Evolutionary conservation across 1,140 invertebrate species (phyloP), one percentile per base, ranked within the genome.

Genomic region (Drosophila kohkoa): DNA sequence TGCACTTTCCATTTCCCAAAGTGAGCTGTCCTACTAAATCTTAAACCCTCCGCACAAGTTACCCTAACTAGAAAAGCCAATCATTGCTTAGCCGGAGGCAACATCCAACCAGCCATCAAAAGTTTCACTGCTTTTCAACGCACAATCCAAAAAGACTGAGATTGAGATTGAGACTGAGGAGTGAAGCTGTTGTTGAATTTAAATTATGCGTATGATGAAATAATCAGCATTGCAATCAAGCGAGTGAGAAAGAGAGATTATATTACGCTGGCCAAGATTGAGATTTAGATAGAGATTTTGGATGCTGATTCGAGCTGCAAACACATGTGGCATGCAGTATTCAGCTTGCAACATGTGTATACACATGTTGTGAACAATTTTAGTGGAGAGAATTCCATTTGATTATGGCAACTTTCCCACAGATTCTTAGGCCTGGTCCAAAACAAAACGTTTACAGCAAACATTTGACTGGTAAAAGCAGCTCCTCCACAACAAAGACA

Each of bases 171-270:
- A 38, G 35, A 38, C 28, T 54, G 11, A 32, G 25, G 35, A 38
- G 30, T 62, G 16, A 54, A 63, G 74, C 60, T 76, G 81, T 67
- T 89, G 85, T 85, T 83, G 54, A 78, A 76, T 76, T 89, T 85
- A 89, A 88, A 85, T 88, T 88, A 87, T 87, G 83, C 83, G 75
- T 75, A 72, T 85, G 85, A 88, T 80, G 83, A 88, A 88, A 88
- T 79, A 88, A 88, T 88, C 85, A 89, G 75, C 71, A 83, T 46
- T 89, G 85, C 86, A 88, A 88, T 88, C 85, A 89, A 81, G 85
- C 25, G 64, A 78, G 70, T 72, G 67, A 58, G 35, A 68, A 35
- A 52, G 54, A 30, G 32, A 86, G 80, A 79, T 87, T 80, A 80
- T 79, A 66, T 82, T 82, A 82, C 80, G 32, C 49, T 10, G 55